These are phyloP conservation scores for Brachyhypopomus occidentalis DNA, from an alignment of 2,113 vertebrate species.

Conservation along the genomic window DNA sequence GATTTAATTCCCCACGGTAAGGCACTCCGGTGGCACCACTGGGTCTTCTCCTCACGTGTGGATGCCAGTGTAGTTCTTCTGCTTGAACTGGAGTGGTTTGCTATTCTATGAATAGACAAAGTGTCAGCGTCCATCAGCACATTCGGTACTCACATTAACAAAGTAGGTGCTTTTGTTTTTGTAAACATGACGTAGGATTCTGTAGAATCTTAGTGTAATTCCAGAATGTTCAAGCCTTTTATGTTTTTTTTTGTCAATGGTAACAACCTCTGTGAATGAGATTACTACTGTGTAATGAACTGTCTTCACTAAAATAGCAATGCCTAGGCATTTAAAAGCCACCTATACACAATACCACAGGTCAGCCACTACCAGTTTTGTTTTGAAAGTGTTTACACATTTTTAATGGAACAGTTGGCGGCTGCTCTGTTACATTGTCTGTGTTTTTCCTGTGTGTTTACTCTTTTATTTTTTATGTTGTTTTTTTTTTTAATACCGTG, in stretches of 20 bases:
- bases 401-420: constrained; percentile 17
- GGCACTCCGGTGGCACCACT: constrained; percentile 60
- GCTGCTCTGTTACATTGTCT: not conserved
- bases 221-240: constrained; percentile 14
- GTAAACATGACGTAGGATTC: constrained; percentile 22
- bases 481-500: not conserved
- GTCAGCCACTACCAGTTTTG: constrained; percentile 42
- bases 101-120: constrained; percentile 59
- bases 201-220: constrained; percentile 19
- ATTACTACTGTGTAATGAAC: constrained; percentile 32
- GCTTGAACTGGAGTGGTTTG: constrained; percentile 43
- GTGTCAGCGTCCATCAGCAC: constrained; percentile 37
- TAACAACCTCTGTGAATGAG: constrained; percentile 36
- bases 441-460: not conserved
- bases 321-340: constrained; percentile 9
- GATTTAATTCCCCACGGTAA: constrained; percentile 99
- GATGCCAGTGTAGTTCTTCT: constrained; percentile 44
- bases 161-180: constrained; percentile 19
- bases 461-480: not conserved
- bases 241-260: constrained; percentile 25
- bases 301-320: constrained; percentile 35
- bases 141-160: constrained; percentile 28
- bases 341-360: constrained; percentile 27
- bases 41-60: constrained; percentile 43
- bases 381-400: constrained; percentile 47